Evolutionary conservation across 1,140 invertebrate genomes (phyloP).

Genomic region (Mamestra configurata): DNA sequence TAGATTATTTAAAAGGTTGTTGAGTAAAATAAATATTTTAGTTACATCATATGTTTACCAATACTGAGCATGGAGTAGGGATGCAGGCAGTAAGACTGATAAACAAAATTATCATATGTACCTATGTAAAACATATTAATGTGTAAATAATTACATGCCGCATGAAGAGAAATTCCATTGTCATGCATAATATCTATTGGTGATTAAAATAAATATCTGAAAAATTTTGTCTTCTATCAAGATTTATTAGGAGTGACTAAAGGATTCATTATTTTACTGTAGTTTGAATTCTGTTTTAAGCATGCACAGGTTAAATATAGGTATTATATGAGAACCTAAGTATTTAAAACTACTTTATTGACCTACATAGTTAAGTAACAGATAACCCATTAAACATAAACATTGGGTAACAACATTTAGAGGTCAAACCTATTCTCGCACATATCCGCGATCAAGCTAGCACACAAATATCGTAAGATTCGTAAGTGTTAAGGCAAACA

Average conservation of each 20-base stretch:
- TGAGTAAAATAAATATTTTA: conserved; percentile 19
- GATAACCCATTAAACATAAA: conserved; percentile 66
- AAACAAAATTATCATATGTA: conserved; percentile 24
- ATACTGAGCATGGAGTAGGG: conserved; percentile 15
- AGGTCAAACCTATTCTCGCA: conserved; percentile 72
- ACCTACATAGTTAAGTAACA: conserved; percentile 57
- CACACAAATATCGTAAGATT: conserved; percentile 55
- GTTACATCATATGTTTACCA: conserved; percentile 38
- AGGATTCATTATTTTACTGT: too few species aligned
- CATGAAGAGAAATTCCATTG: neutral
- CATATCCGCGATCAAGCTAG: conserved; percentile 69
- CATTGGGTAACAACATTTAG: conserved; percentile 65
- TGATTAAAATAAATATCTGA: too few species aligned
- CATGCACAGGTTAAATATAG: neutral
- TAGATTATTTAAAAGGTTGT: conserved; percentile 17
- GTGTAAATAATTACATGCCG: conserved; percentile 10
- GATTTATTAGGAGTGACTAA: too few species aligned
- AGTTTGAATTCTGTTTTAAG: too few species aligned
- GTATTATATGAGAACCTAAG: neutral
- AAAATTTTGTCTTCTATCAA: too few species aligned
- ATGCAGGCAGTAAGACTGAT: conserved; percentile 21
- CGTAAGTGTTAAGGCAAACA: conserved; percentile 66
- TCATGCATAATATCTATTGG: neutral
- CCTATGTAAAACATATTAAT: neutral
- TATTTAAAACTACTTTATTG: conserved; percentile 49